These are phyloP conservation scores for Ganaspis sp. DNA, from an alignment of 1,140 invertebrate species.

Conservation along the genomic window DNA sequence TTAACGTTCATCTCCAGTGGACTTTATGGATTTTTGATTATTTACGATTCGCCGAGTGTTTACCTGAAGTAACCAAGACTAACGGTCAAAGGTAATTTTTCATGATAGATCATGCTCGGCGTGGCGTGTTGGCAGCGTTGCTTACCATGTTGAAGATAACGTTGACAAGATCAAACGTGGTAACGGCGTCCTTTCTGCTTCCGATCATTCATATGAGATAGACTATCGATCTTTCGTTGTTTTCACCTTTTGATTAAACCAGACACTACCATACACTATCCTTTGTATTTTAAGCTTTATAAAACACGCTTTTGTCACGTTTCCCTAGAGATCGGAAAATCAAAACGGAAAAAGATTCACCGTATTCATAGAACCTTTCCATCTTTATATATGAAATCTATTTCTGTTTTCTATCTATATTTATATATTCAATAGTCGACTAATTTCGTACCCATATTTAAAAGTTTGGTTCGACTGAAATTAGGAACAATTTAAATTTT, in stretches of 20 bases:
- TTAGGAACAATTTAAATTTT: too few species aligned
- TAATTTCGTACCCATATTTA: too few species aligned
- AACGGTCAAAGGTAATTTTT: conserved; percentile 77
- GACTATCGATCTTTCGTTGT: conserved; percentile 43
- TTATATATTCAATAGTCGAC: too few species aligned
- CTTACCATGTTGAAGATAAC: conserved; percentile 71
- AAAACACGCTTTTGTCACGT: not conserved
- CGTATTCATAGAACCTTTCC: not conserved
- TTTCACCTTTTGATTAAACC: conserved; percentile 21
- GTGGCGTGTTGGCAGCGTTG: conserved; percentile 61
- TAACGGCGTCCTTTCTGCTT: conserved; percentile 66
- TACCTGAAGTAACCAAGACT: conserved; percentile 58
- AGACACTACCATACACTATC: not conserved
- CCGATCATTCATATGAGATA: conserved; percentile 36
- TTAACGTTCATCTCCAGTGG: conserved; percentile 69
- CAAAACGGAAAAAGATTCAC: not conserved
- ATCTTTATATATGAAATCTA: too few species aligned
- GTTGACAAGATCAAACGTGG: conserved; percentile 74
- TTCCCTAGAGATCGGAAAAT: not conserved
- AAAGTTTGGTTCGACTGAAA: too few species aligned
- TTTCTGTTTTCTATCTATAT: too few species aligned
- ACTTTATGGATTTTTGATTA: conserved; percentile 73
- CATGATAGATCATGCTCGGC: conserved; percentile 74
- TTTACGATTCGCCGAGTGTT: conserved; percentile 55
- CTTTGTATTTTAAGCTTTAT: not conserved